Evolutionary conservation across 1,140 invertebrate species (phyloP).

Genomic region (Batillaria attramentaria): DNA sequence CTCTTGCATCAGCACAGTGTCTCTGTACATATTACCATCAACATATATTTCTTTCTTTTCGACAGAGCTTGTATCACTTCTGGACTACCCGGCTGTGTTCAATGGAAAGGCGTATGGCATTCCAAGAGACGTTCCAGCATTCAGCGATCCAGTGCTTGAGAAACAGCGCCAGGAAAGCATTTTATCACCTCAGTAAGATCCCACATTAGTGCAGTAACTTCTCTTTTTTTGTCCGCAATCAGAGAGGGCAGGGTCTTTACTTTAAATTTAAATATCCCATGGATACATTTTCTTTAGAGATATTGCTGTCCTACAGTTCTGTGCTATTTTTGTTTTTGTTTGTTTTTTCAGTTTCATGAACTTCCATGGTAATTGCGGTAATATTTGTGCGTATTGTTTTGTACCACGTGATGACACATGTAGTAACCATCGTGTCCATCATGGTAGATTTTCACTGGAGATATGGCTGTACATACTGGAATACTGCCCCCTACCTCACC

Average conservation of each 20-base stretch:
- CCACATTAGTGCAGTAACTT: neutral
- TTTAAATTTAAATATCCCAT: neutral
- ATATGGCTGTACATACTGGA: conserved; percentile 51
- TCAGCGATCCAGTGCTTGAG: conserved; percentile 38
- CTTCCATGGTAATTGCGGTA: neutral
- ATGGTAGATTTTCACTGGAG: conserved; percentile 49
- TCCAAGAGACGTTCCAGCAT: conserved; percentile 30
- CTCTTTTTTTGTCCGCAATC: no score
- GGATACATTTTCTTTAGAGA: no score
- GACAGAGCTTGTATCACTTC: conserved; percentile 43
- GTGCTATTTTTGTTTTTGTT: neutral
- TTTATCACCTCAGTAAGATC: conserved; percentile 41
- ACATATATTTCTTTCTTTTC: no score
- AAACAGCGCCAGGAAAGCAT: conserved; percentile 27
- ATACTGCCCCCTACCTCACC: conserved; percentile 30
- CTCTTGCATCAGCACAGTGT: no score
- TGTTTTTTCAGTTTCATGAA: neutral
- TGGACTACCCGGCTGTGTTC: conserved; percentile 49
- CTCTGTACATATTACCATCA: no score
- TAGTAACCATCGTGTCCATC: no score
- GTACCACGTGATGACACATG: no score
- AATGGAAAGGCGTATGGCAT: conserved; percentile 52
- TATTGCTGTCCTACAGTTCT: neutral
- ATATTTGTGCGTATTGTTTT: neutral
- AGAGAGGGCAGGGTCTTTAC: neutral